Evolutionary conservation across 2,113 vertebrate species (phyloP).

Genomic region (Passer montanus): DNA sequence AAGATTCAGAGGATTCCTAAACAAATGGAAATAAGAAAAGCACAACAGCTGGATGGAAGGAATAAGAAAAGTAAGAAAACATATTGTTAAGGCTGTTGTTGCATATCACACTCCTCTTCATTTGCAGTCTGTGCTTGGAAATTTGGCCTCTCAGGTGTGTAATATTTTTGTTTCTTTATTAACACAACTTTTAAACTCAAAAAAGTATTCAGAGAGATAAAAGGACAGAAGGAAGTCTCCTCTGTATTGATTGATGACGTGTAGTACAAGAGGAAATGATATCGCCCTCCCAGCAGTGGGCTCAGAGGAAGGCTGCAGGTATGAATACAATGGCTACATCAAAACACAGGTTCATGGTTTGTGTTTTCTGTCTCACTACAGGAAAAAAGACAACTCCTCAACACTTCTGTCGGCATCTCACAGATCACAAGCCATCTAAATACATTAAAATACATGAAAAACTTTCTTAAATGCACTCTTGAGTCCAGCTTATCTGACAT

Average conservation of each 20-base stretch:
- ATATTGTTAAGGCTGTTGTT: background rate
- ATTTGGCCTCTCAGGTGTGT: background rate
- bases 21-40: background rate
- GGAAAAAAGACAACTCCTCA: background rate
- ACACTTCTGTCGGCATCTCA: background rate
- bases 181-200: background rate
- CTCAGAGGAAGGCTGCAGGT: background rate
- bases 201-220: background rate
- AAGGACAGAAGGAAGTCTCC: background rate
- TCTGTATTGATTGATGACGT: fast-evolving
- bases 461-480: background rate
- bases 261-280: background rate
- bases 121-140: background rate
- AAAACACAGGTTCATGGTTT: background rate
- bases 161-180: background rate
- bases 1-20: background rate
- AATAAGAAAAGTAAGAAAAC: background rate
- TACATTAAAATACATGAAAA: background rate
- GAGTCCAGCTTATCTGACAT: background rate
- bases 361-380: background rate
- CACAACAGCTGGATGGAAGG: background rate
- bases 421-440: background rate
- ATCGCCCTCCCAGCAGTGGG: background rate
- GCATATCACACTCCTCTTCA: background rate
- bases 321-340: no score